Conservation (phyloP, 2,888 invertebrate genomes). For the Ectemnius lituratus region DNA sequence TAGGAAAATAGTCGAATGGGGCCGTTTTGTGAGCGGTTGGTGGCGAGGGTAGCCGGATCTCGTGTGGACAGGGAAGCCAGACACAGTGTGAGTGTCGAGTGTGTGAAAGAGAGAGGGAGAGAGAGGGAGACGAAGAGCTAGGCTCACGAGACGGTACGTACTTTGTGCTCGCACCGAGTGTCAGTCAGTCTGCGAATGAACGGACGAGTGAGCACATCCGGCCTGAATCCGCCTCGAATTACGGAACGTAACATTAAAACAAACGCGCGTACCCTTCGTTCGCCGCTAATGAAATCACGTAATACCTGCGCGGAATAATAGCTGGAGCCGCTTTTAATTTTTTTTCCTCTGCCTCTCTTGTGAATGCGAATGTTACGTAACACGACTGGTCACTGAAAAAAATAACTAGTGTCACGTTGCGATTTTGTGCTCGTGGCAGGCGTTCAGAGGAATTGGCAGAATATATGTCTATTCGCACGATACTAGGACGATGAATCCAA, state of each 20-base stretch:
- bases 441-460: neutral
- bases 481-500: no score
- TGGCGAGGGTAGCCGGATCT: neutral
- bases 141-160: slow-evolving; percentile 39
- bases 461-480: neutral
- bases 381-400: neutral
- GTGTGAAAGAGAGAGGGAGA: slow-evolving; percentile 20
- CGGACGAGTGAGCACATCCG: slow-evolving; percentile 52
- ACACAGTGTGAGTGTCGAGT: neutral
- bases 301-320: neutral
- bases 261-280: slow-evolving; percentile 26
- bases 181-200: slow-evolving; percentile 52
- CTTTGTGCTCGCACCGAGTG: slow-evolving; percentile 49
- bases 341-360: neutral
- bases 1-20: neutral
- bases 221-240: slow-evolving; percentile 48
- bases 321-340: neutral
- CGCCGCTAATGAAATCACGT: slow-evolving; percentile 35
- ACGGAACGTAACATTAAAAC: slow-evolving; percentile 45
- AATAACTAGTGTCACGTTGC: neutral
- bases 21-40: neutral
- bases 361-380: neutral
- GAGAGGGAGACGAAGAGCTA: slow-evolving; percentile 21
- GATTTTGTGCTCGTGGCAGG: neutral
- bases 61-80: no score